Evolutionary conservation across 2,797 vertebrate species (phyloP), one percentile per base, ranked within the genome.

Genomic region (Chromobotia macracanthus): DNA sequence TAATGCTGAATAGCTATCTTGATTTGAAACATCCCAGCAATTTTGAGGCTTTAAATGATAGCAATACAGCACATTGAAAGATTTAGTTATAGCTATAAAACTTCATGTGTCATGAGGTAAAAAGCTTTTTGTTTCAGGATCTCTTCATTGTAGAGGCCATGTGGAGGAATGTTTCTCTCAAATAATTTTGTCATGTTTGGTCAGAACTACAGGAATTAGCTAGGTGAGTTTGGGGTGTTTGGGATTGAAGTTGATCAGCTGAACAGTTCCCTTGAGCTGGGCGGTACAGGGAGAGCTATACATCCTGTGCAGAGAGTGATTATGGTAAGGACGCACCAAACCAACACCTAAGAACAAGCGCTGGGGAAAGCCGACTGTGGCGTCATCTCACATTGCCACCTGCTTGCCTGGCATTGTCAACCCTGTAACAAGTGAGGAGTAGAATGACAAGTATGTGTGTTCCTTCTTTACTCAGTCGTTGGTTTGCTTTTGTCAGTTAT

Each of bases 161-260:
- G 71, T 81, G 44, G 48, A 80, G 83, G 79, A 83, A 75, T 75
- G 38, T 73, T 82, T 50, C 21, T 23, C 67, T 44, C 63, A 77
- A 77, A 77, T 2, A 80, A 85, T 91, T 87, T 91, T 80, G 85
- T 91, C 88, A 92, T 82, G 71, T 74, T 58, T 61, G 38, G 86
- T 92, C 84, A 84, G 84, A n/a, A n/a, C n/a, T n/a, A n/a, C n/a
- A n/a, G n/a, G n/a, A 77, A 84, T 89, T 87, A 85, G 85, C 86
- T 88, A 88, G 84, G 71, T 78, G 80, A 68, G 65, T 84, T 56
- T 25, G 65, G 73, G 69, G 53, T 25, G 68, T 79, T 13, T 44
- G 31, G 65, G 50, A 51, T 75, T 71, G 38, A 82, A 72, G 61
- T 75, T 71, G 28, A 82, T 68, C 67, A 78, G 79, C 65, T 80